Base-by-base conservation (phyloP, 2,888 invertebrate species). In the Antitype chi region DNA sequence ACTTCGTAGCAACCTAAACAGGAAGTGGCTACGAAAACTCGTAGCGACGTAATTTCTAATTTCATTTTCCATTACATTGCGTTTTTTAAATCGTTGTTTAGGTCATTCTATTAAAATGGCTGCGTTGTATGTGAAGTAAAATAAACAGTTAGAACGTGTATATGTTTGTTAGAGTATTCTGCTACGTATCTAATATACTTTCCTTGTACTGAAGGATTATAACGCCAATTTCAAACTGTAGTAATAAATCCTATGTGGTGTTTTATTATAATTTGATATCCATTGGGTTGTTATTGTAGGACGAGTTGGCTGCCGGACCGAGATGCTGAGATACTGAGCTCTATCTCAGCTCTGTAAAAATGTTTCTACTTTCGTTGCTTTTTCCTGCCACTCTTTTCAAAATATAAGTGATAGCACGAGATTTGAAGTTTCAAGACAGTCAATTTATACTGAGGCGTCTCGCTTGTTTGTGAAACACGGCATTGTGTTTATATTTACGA, bases 201-300 rank as follows among this genome's bases (percentile, higher is more conserved):
- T 71, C 28, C 13, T 32, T 53, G 53, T 68, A 63, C 49, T 67
- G 53, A 13, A 55, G 66, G 70, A 85, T 88, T 86, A 80, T 79
- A 81, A 67, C 67, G 47, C 63, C 74, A 79, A 76, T 77, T 70
- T 76, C 53, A 77, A 62, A 62, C 68, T 77, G 78, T 77, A 60
- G 76, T 67, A 81, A 85, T 82, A 82, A 81, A 81, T 81, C 80
- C 67, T 76, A 80, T 75, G 77, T 76, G 74, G 80, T 83, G 64
- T 78, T 83, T 83, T 75, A 83, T 82, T 86, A 83, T 83, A 83
- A 83, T 88, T 79, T 85, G 72, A 68, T 74, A 82, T 80, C 71
- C 59, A 57, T 69, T 69, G 70, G 73, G 59, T 82, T 85, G 84
- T 87, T 87, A 84, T 86, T 88, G 67, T 85, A 86, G 80, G 87